These are phyloP conservation scores for Stomatorhinus walkeri DNA, from an alignment of 2,797 vertebrate species.

Conservation along the genomic window DNA sequence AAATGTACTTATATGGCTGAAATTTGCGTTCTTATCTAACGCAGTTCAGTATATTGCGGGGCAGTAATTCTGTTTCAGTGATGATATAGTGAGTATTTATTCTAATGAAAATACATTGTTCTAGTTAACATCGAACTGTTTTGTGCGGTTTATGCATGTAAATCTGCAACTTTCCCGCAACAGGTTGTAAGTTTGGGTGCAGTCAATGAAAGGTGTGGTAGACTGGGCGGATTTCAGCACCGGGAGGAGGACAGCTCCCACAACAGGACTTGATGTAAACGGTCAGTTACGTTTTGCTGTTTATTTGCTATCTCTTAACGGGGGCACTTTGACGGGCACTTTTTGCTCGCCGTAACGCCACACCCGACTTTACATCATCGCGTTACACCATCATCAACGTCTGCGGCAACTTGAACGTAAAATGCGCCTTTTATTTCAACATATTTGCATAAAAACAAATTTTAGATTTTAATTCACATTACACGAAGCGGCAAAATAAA, in stretches of 20 bases:
- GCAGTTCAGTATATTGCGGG: not conserved
- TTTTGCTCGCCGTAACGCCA: not conserved
- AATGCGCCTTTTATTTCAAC: not conserved
- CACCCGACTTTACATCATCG: not conserved
- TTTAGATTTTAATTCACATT: not conserved
- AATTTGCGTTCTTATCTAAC: not conserved
- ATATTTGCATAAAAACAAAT: not conserved
- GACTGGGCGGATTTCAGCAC: conserved; percentile 35
- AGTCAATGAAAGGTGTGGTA: conserved; percentile 8
- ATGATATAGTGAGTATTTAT: not conserved
- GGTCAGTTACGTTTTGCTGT: not conserved
- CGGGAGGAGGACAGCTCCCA: conserved; percentile 34
- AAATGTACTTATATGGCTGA: not conserved
- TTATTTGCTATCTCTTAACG: not conserved
- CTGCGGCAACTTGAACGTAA: not conserved
- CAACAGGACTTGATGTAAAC: not conserved
- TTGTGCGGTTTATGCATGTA: not conserved
- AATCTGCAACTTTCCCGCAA: conserved; percentile 39
- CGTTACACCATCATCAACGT: not conserved
- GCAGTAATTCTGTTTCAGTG: not conserved
- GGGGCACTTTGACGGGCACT: not conserved
- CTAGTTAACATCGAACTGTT: not conserved
- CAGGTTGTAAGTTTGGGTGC: conserved; percentile 35
- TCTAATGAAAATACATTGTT: not conserved
- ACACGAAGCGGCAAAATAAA: not conserved